Percentiles rank a stretch among this genome's conserved stretches.
Evolutionary conservation across 2,113 vertebrate genomes (phyloP).

Genomic region (Rhynchopsitta pachyrhyncha): DNA sequence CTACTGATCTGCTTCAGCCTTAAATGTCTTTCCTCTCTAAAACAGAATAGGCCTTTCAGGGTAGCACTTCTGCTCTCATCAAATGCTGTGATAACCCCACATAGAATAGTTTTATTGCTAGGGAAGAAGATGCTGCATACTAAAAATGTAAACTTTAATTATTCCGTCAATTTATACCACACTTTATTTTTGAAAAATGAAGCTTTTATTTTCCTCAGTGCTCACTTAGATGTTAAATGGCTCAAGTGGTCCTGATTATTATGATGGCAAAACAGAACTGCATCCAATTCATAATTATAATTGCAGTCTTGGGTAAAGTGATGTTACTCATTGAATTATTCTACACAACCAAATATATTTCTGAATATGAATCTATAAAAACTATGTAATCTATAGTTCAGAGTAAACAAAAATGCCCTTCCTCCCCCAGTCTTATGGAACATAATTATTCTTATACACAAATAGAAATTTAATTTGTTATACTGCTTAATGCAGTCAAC

Average conservation of each 20-base stretch:
- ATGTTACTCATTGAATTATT: slow-evolving; percentile 37
- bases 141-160: slow-evolving; percentile 19
- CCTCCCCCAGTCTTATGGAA: neutral
- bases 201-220: neutral
- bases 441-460: slow-evolving; percentile 56
- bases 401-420: neutral
- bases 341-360: neutral
- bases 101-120: neutral
- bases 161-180: neutral
- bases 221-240: neutral
- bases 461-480: slow-evolving; percentile 69
- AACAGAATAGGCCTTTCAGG: neutral
- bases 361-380: slow-evolving; percentile 37
- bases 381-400: slow-evolving; percentile 23
- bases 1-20: neutral
- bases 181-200: neutral
- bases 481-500: slow-evolving; percentile 56
- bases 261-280: neutral
- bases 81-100: neutral
- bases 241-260: neutral
- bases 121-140: neutral
- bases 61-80: neutral
- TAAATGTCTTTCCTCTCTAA: neutral
- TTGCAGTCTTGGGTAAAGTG: neutral
- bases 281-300: neutral